Percentiles rank a stretch among this genome's conserved stretches.
phyloP scores from a whole-genome alignment of 2,888 invertebrate species.

The Digitonthophagus gazella region DNA sequence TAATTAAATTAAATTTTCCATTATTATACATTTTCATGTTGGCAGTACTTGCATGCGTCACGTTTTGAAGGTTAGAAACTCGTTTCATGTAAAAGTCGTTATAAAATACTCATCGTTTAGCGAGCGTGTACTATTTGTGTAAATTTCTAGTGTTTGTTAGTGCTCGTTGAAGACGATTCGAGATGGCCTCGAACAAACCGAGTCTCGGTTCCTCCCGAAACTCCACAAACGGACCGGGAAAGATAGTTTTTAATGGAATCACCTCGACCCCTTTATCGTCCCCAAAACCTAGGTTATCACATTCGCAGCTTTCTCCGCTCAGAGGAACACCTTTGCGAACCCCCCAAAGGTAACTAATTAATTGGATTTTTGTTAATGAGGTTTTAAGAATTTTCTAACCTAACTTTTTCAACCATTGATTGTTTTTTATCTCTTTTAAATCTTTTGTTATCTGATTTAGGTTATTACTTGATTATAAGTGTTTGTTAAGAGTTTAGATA shows the following conservation, averaged over 20 bases:
- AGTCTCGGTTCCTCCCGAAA: conserved; percentile 18
- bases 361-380: too few relatives aligned
- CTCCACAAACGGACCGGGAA: conserved; percentile 7
- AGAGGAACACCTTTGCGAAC: conserved; percentile 20
- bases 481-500: too few relatives aligned
- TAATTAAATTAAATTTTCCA: not conserved
- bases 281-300: conserved; percentile 13
- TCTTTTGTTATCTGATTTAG: too few relatives aligned
- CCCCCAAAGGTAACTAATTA: conserved; percentile 21
- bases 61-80: conserved; percentile 27
- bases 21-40: not conserved
- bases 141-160: conserved; percentile 8
- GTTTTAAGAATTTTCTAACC: too few relatives aligned
- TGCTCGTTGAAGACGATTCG: not conserved
- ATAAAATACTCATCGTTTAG: not conserved
- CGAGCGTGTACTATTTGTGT: not conserved
- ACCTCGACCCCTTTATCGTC: conserved; percentile 24
- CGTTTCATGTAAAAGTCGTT: conserved; percentile 9
- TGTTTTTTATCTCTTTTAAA: too few relatives aligned
- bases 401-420: too few relatives aligned
- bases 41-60: not conserved
- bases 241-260: conserved; percentile 20
- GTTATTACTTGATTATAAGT: too few relatives aligned
- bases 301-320: conserved; percentile 19
- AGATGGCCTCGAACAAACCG: conserved; percentile 18